These are phyloP conservation scores for Pararge aegeria DNA, from an alignment of 1,140 invertebrate genomes.

Conservation along the genomic window DNA sequence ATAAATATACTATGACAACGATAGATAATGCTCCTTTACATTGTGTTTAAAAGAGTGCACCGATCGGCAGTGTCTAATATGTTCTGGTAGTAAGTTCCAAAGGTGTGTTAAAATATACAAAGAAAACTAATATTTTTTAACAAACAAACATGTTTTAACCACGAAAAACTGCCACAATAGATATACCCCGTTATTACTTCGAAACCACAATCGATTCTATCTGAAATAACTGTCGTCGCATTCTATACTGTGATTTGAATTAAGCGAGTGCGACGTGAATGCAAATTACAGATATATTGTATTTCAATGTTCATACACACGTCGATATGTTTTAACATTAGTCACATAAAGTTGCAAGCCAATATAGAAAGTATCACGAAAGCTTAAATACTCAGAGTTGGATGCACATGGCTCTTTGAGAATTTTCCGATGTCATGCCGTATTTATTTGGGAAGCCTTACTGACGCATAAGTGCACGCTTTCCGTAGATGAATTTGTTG, in stretches of 20 bases:
- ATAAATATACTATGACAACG: too few species aligned
- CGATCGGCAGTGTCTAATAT: too few species aligned
- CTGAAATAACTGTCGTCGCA: conserved; percentile 44
- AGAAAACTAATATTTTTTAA: background rate
- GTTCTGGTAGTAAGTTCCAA: too few species aligned
- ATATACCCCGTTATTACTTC: conserved; percentile 39
- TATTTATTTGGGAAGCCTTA: conserved; percentile 24
- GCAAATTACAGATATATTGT: conserved; percentile 23
- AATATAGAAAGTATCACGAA: conserved; percentile 10
- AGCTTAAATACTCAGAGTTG: conserved; percentile 1
- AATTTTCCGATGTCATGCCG: conserved; percentile 7
- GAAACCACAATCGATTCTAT: conserved; percentile 33
- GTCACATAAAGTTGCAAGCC: conserved; percentile 4
- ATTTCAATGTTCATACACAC: conserved; percentile 17
- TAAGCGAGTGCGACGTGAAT: conserved; percentile 25
- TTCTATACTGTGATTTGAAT: conserved; percentile 39
- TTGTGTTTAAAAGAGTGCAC: too few species aligned
- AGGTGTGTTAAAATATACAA: too few species aligned
- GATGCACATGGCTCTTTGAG: background rate
- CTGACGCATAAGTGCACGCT: conserved; percentile 23
- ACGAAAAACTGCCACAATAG: conserved; percentile 34
- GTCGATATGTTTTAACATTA: conserved; percentile 2
- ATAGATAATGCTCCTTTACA: too few species aligned
- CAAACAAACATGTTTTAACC: background rate
- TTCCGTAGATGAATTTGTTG: conserved; percentile 22